Base-by-base conservation (phyloP, 1,140 invertebrate species). In the Dinothrombium tinctorium region DNA sequence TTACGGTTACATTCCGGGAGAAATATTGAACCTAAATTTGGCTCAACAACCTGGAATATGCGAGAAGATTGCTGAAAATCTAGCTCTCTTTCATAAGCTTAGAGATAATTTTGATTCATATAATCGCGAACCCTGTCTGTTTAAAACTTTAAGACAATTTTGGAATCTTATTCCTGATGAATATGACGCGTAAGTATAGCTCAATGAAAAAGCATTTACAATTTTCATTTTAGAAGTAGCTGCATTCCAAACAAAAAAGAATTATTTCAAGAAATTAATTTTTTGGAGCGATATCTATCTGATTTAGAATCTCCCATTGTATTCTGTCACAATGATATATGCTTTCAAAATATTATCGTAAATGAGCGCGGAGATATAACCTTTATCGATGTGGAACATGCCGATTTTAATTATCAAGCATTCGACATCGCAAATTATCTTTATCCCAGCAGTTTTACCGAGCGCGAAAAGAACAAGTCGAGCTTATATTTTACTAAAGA, bases 401-500 rank as follows among this genome's bases (percentile, higher is more conserved):
- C 80, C 6, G 75, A 69, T 43, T 74, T 74, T 51, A 98, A 96
- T 62, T 90, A 82, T 62, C 81, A 89, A 59, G 76, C 83, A 1
- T 96, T 71, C 60, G 92, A 98, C 61, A 89, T 98, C 57, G 90
- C 75, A 11, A 94, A 96, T 66, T 89, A 98, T 65, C 96, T 96
- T 0, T 61, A 66, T 3, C n/a, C n/a, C 65, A 74, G 76, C 52
- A 90, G 98, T 69, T 95, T 84, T 69, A 42, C 53, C 76, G 75
- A 75, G 48, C 60, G 81, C 24, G 71, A 67, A 31, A 64, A 72
- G 48, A 69, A 33, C 38, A 40, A 51, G n/a, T 42, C 44, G 1
- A 61, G 66, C 3, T 62, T 68, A 35, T 92, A 82, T 60, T 87
- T 87, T 0, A 63, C 64, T 40, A 67, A 72, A 54, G 69, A 74